Evolutionary conservation across 2,113 vertebrate genomes (phyloP).

Genomic region (Glaucomys volans): DNA sequence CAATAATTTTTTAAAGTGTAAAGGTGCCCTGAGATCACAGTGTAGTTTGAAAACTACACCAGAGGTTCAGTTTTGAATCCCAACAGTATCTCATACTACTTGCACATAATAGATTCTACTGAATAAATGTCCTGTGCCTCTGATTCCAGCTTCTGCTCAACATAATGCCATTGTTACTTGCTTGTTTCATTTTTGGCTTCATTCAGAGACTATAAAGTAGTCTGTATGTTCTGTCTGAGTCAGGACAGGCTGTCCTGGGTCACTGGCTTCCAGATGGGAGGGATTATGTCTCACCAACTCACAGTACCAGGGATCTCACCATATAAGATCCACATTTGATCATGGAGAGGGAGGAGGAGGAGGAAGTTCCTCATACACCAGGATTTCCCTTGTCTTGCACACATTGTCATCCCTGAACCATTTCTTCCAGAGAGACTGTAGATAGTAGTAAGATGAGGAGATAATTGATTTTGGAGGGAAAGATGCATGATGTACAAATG

Average conservation of each 20-base stretch:
- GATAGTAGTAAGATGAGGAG: not conserved
- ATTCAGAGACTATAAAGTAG: not conserved
- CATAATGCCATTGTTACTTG: not conserved
- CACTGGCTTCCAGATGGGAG: not conserved
- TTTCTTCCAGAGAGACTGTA: constrained; percentile 44
- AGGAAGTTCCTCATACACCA: not conserved
- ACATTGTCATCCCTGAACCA: not conserved
- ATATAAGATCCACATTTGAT: not conserved
- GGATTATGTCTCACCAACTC: not conserved
- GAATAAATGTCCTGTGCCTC: not conserved
- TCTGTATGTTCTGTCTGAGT: not conserved
- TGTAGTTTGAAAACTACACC: not conserved
- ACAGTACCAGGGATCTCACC: not conserved
- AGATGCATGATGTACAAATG: not conserved
- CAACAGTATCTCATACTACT: not conserved
- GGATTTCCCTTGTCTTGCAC: not conserved
- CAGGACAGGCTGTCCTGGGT: not conserved
- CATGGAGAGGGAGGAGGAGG: not conserved
- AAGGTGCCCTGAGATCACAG: not conserved
- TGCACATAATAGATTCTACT: not conserved
- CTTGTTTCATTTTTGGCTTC: constrained; percentile 12
- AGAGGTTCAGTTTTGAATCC: not conserved
- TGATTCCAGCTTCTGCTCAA: not conserved
- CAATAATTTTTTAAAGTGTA: not conserved
- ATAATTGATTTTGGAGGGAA: not conserved